phyloP scores from a whole-genome alignment of 2,888 invertebrate genomes.

The Glyphotaelius pellucidus region DNA sequence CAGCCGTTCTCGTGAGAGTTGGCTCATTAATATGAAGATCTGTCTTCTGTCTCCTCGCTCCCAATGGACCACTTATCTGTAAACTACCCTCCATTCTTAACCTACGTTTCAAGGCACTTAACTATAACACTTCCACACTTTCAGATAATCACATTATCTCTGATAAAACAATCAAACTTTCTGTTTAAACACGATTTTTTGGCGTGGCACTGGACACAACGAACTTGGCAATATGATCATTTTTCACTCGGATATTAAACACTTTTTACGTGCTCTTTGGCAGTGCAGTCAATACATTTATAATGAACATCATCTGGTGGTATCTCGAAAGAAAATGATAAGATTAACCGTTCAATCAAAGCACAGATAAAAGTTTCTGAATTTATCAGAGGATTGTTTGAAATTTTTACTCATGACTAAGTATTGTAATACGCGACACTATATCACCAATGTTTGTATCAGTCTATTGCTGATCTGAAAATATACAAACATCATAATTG shows the following conservation, averaged over 20 bases:
- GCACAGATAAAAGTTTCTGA: background rate
- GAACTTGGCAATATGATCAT: background rate
- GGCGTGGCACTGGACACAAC: background rate
- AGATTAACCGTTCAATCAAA: background rate
- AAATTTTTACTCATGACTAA: background rate
- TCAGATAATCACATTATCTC: background rate
- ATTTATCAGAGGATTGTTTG: background rate
- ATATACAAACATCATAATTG: constrained; percentile 41
- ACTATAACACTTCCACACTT: background rate
- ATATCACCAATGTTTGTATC: background rate
- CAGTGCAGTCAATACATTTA: background rate
- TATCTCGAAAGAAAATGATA: background rate
- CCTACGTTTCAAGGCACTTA: constrained; percentile 12
- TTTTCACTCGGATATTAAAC: background rate
- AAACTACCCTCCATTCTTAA: constrained; percentile 58
- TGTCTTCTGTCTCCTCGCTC: constrained; percentile 80
- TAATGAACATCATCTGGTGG: background rate
- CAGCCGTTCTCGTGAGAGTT: constrained; percentile 71
- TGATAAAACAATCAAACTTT: background rate
- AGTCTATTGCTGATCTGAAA: constrained; percentile 17
- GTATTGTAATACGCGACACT: constrained; percentile 14
- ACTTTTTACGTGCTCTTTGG: background rate
- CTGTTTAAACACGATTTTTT: background rate
- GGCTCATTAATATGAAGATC: constrained; percentile 76
- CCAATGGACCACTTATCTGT: constrained; percentile 67